Percentiles rank a stretch among this genome's conserved stretches.
These are phyloP conservation scores for Strix uralensis DNA, from an alignment of 2,113 vertebrate species.

Conservation along the genomic window DNA sequence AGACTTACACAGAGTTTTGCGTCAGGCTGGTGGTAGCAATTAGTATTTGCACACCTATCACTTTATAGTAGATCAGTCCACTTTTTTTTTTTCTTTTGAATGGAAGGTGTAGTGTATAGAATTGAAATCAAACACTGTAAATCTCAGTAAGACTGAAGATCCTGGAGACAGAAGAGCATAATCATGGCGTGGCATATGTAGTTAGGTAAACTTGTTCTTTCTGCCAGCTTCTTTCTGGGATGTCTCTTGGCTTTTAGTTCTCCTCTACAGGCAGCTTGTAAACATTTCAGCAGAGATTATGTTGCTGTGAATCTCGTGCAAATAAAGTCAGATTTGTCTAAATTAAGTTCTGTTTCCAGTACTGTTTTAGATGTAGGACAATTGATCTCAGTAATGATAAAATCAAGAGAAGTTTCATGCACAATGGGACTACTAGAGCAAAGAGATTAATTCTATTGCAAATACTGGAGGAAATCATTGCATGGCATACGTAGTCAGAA, in stretches of 20 bases:
- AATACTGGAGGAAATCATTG: background rate
- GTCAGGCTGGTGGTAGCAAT: background rate
- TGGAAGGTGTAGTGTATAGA: background rate
- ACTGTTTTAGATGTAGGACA: background rate
- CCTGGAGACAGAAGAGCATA: background rate
- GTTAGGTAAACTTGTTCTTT: background rate
- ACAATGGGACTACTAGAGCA: background rate
- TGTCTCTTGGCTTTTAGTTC: background rate
- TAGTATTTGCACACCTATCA: background rate
- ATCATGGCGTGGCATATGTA: rapidly evolving
- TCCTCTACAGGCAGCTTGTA: background rate
- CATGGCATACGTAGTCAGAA: background rate
- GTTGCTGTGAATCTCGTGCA: background rate
- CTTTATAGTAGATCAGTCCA: background rate
- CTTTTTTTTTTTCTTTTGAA: background rate
- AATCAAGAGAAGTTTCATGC: background rate
- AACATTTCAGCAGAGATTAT: conserved; percentile 1
- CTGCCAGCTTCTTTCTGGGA: background rate
- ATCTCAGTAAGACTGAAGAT: background rate
- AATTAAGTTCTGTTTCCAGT: background rate
- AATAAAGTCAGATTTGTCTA: background rate
- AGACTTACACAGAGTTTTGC: background rate
- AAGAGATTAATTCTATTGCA: background rate
- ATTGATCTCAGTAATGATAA: background rate
- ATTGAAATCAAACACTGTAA: background rate